Base-by-base conservation (phyloP, 2,797 vertebrate species). In the Pseudomugil tenellus region DNA sequence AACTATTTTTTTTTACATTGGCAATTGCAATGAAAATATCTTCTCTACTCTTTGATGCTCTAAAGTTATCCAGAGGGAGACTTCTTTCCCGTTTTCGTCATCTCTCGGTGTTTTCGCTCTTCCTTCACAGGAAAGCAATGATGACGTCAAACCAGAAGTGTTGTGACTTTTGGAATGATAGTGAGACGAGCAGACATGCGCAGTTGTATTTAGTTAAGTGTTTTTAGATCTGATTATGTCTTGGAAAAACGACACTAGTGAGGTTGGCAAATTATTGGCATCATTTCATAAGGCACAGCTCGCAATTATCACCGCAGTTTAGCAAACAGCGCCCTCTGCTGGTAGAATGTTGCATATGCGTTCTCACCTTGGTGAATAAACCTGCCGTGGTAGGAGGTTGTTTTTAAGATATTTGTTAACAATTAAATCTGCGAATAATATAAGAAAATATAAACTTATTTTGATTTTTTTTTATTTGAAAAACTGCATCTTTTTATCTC, bases 291-390 rank as follows among this genome's bases (percentile, higher is more conserved):
- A 11, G 23, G 1, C n/a, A 21, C n/a, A 48, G n/a, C 43, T 48
- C 19, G 43, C 19, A 19, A 43, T 1, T 6, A 17, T 16, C 16
- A 3, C n/a, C 3, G 23, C 25, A 16, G 25, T 8, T 14, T 17
- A 16, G 55, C 57, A 14, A 16, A 61, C 61, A 81, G 76, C 43
- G 0, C 61, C 12, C 14, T 58, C 74, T 76, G 58, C 59, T 70
- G 84, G 79, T 29, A 0, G 54, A 21, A 0, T 0, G 0, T 5
- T 13, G 19, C 8, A 72, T 2, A 4, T 64, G 46, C 69, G 16
- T 21, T 46, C n/a, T 21, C 19, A 21, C 8, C 6, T 43, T 25
- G 8, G 21, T 11, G 3, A 2, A 14, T 28, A 58, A 2, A 58
- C 12, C 7, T 14, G 9, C 16, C 17, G 19, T 21, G 19, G 7